phyloP scores from a whole-genome alignment of 92 coral and sea anemone species.

The Paramuricea clavata region DNA sequence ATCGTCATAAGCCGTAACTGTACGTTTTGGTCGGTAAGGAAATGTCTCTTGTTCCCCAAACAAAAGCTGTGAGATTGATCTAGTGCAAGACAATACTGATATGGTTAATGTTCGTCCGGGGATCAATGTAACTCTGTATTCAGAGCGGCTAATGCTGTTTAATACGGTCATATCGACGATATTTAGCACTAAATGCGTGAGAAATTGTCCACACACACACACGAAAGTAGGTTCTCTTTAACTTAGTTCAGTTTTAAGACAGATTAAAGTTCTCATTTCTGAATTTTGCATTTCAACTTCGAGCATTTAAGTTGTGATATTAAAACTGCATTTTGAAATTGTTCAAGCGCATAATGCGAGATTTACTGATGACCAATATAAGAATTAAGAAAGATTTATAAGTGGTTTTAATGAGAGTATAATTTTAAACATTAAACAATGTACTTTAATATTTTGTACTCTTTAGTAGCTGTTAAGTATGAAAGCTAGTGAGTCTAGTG shows the following conservation, averaged over 20 bases:
- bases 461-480: neutral
- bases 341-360: neutral
- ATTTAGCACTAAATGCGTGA: constrained; percentile 25
- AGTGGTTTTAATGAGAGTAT: neutral
- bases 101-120: constrained; percentile 24
- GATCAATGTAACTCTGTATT: constrained; percentile 19
- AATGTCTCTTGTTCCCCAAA: neutral
- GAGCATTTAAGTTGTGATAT: no score
- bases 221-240: neutral
- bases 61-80: constrained; percentile 35
- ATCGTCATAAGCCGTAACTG: neutral
- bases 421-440: neutral
- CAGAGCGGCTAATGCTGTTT: constrained; percentile 16
- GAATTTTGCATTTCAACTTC: no score
- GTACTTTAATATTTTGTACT: neutral
- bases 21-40: constrained; percentile 13
- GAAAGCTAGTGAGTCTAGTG: no score
- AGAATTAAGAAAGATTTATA: neutral
- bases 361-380: neutral
- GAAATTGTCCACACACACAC: neutral
- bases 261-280: no score
- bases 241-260: neutral
- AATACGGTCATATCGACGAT: constrained; percentile 15
- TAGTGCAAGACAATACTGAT: constrained; percentile 25
- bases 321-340: no score